Evolutionary conservation across 2,113 vertebrate genomes (phyloP).

Genomic region (Pygathrix nemaeus): DNA sequence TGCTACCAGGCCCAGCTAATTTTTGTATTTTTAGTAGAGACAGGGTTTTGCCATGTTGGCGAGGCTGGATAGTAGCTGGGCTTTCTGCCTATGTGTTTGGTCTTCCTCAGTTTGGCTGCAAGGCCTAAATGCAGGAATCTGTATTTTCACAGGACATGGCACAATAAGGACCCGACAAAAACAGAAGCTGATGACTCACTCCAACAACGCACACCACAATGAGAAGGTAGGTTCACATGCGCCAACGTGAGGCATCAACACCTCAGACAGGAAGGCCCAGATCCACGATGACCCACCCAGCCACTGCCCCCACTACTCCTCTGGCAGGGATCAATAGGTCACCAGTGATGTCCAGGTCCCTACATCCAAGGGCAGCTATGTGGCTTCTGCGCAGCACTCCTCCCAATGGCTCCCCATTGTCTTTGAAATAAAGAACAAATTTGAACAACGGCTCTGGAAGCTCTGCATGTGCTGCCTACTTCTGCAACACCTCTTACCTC

Average conservation of each 20-base stretch:
- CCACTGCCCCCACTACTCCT: neutral
- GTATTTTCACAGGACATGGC: neutral
- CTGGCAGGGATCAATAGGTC: neutral
- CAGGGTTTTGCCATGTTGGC: no score
- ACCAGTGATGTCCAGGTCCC: neutral
- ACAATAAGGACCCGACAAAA: neutral
- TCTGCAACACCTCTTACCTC: neutral
- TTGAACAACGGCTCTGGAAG: neutral
- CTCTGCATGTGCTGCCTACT: neutral
- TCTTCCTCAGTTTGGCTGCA: neutral
- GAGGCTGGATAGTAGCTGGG: neutral
- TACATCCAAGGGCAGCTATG: neutral
- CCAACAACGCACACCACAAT: no score
- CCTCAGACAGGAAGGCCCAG: neutral
- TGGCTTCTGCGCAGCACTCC: neutral
- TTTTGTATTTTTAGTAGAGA: no score
- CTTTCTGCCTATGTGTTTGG: neutral
- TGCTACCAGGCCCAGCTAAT: no score
- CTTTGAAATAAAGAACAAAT: neutral
- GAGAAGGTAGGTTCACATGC: neutral
- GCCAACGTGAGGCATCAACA: neutral
- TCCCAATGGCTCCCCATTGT: neutral
- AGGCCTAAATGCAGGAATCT: neutral
- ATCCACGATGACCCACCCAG: neutral
- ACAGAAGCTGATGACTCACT: neutral